phyloP scores from a whole-genome alignment of 2,113 vertebrate genomes.

The Alexandromys fortis region DNA sequence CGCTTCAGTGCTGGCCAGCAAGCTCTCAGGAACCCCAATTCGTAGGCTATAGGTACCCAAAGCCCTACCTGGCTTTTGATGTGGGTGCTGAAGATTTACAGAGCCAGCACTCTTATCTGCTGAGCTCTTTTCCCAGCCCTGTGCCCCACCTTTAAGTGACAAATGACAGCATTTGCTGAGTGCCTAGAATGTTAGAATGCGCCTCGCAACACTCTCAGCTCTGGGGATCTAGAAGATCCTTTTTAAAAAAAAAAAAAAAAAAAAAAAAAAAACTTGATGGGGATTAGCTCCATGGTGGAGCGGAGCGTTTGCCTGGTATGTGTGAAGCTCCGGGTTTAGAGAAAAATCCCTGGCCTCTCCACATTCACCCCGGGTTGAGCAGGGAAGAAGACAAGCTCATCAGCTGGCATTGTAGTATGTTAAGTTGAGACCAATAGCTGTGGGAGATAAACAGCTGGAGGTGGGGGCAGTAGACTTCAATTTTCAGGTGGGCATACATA shows the following conservation, averaged over 20 bases:
- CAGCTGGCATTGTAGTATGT: not conserved
- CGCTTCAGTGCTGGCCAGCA: not conserved
- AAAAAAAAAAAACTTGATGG: not conserved
- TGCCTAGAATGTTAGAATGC: not conserved
- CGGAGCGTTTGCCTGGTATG: not conserved
- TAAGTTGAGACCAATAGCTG: not conserved
- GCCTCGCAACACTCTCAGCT: not conserved
- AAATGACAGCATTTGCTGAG: not conserved
- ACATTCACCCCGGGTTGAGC: not conserved
- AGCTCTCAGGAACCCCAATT: not conserved
- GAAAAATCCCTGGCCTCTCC: not conserved
- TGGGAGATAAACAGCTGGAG: not conserved
- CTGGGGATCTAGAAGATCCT: not conserved
- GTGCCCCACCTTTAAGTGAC: not conserved
- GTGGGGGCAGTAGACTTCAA: fast-evolving
- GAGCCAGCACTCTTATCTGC: not conserved
- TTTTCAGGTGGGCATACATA: not conserved
- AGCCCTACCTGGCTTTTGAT: not conserved
- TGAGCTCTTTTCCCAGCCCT: not conserved
- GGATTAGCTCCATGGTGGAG: not conserved
- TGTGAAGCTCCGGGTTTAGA: not conserved
- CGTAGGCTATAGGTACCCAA: not conserved
- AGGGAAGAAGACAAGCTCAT: not conserved
- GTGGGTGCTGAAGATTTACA: not conserved
- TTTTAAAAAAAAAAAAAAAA: not conserved